Percentiles rank a stretch among this genome's conserved stretches.
phyloP scores from a whole-genome alignment of 2,113 vertebrate genomes.

The Sturnira hondurensis region DNA sequence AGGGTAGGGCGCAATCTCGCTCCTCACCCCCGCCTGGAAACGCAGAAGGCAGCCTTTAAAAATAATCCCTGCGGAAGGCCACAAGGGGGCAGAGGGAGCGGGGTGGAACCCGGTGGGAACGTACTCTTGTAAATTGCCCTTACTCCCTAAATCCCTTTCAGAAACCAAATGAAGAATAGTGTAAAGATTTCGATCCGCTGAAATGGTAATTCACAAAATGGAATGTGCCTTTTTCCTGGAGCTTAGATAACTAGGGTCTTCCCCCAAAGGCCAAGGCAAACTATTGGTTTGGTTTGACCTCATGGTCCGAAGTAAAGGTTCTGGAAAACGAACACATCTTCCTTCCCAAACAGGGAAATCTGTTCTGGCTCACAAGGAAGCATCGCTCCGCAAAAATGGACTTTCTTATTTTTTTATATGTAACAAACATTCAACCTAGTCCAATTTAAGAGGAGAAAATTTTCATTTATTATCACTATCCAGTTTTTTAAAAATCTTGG shows the following conservation, averaged over 20 bases:
- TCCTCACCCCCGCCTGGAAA: neutral
- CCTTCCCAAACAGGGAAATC: neutral
- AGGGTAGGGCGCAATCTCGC: neutral
- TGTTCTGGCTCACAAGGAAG: neutral
- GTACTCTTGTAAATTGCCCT: slow-evolving; percentile 37
- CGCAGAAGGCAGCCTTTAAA: neutral
- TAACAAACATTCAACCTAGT: slow-evolving; percentile 15
- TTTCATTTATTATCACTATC: neutral
- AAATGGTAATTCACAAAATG: slow-evolving; percentile 45
- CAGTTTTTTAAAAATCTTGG: neutral
- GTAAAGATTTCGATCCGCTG: slow-evolving; percentile 41
- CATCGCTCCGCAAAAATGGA: neutral
- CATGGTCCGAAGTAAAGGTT: neutral
- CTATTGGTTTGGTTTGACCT: neutral
- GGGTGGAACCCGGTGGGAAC: neutral
- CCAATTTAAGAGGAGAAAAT: neutral
- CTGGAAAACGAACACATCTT: neutral
- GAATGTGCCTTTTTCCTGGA: slow-evolving; percentile 30
- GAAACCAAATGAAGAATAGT: slow-evolving; percentile 42
- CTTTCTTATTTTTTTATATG: neutral
- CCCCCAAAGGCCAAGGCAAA: slow-evolving; percentile 1
- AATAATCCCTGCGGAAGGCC: neutral
- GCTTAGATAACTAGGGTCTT: neutral
- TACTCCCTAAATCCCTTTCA: slow-evolving; percentile 55
- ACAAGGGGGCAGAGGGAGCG: slow-evolving; percentile 69